Base-by-base conservation (phyloP, 2,797 vertebrate genomes). In the Macropodus opercularis region DNA sequence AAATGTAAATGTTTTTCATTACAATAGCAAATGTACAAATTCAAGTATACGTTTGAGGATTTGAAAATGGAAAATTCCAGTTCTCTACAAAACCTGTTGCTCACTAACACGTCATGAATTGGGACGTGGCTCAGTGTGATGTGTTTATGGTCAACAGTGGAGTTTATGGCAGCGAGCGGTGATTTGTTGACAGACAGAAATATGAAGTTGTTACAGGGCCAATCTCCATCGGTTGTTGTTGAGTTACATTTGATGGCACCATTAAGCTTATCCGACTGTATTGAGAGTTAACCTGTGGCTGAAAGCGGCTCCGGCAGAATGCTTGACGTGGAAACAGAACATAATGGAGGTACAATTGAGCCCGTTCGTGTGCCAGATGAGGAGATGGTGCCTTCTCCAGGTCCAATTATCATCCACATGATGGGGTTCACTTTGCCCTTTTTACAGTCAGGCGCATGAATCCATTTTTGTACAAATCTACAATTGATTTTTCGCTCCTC, bases 401-500 rank as follows among this genome's bases (percentile, higher is more conserved):
- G 48, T 68, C 61, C 61, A 80, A 63, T 81, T 74, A 72, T 70
- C 39, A 35, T 57, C 36, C 19, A 23, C 27, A 32, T 13, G 15
- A 39, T 17, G 32, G 48, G 48, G n/a, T 59, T 56, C 41, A 26
- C 6, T 41, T 68, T 67, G 56, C 62, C 70, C 64, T n/a, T 77
- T 70, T 81, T 8, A 34, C 22, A 48, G 35, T 17, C 51, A 22
- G 40, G 48, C 55, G 44, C 3, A 1, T 13, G 39, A 56, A 64
- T 62, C 55, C 31, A 40, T 76, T 49, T 63, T 38, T 52, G 35
- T 62, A 74, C 57, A 62, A 72, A 60, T 69, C 59, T 32, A 52
- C 24, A 41, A 70, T 83, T 64, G 63, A 83, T 72, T 70, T 65
- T 42, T 36, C 36, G 40, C 57, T 56, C 61, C 66, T 69, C 49